Percentiles rank a stretch among this genome's conserved stretches.
phyloP scores from a whole-genome alignment of 1,140 invertebrate species.

The Rhagoletis pomonella region DNA sequence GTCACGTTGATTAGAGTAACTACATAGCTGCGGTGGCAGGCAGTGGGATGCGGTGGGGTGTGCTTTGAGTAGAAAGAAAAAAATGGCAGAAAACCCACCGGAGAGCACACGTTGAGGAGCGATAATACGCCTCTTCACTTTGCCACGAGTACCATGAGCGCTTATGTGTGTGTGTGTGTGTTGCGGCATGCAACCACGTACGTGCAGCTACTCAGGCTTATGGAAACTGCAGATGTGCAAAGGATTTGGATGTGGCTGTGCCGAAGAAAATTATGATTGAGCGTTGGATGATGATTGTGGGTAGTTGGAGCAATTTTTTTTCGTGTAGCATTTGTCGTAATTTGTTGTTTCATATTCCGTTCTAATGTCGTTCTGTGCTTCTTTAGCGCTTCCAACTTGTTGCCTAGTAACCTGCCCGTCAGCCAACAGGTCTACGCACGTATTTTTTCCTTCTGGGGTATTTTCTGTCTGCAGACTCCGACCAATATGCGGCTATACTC shows the following conservation, averaged over 20 bases:
- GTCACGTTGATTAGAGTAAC: conserved; percentile 47
- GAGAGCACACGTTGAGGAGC: background rate
- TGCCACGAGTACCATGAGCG: background rate
- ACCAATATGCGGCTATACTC: too few species aligned
- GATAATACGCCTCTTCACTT: conserved; percentile 1
- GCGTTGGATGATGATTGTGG: background rate
- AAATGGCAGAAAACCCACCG: background rate
- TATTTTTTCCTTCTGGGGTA: too few species aligned
- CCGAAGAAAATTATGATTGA: background rate
- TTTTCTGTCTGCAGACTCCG: too few species aligned
- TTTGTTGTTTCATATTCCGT: background rate
- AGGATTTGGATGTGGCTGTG: background rate
- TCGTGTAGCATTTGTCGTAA: background rate
- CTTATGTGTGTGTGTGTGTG: background rate
- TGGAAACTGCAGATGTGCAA: background rate
- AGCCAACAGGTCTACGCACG: too few species aligned
- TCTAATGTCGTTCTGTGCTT: background rate
- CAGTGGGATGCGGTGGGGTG: too few species aligned
- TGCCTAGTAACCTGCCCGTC: too few species aligned
- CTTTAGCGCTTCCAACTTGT: too few species aligned
- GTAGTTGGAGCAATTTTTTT: background rate
- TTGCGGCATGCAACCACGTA: conserved; percentile 7
- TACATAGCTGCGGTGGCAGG: background rate
- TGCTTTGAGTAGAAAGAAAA: too few species aligned
- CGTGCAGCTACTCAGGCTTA: background rate